Evolutionary conservation across 2,888 invertebrate species (phyloP).

Genomic region (Aphelenchoides bicaudatus): DNA sequence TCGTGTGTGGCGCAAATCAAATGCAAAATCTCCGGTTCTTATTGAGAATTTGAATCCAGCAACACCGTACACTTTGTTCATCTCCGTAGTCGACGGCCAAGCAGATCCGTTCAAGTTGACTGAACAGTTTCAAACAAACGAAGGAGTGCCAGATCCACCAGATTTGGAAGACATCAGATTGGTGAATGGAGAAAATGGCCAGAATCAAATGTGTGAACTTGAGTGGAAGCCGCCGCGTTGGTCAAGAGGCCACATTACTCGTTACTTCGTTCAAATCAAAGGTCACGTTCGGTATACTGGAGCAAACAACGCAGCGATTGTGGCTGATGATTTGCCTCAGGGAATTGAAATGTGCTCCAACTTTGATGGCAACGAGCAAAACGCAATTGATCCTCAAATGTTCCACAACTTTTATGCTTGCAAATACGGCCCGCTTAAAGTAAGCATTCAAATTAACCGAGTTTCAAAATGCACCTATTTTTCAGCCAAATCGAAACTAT

Average conservation of each 20-base stretch:
- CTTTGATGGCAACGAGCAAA: conserved; percentile 27
- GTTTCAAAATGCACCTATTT: conserved; percentile 1
- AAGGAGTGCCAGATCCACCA: conserved; percentile 50
- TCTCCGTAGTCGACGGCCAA: conserved; percentile 49
- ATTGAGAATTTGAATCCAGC: conserved; percentile 42
- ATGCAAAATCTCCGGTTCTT: conserved; percentile 35
- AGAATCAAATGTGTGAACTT: conserved; percentile 49
- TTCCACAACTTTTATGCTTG: conserved; percentile 53
- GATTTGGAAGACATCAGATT: conserved; percentile 49
- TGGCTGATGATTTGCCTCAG: conserved; percentile 42
- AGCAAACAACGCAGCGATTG: conserved; percentile 32
- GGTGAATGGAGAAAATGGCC: conserved; percentile 33
- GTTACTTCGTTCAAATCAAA: conserved; percentile 49
- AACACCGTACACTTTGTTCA: conserved; percentile 54
- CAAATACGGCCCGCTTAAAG: conserved; percentile 57
- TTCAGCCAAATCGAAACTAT: conserved; percentile 59
- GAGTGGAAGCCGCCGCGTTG: conserved; percentile 53
- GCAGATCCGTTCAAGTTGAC: conserved; percentile 47
- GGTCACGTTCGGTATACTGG: conserved; percentile 41
- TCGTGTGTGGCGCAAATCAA: conserved; percentile 30
- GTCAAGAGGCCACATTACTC: conserved; percentile 49
- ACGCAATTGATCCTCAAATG: conserved; percentile 28
- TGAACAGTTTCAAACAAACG: conserved; percentile 51
- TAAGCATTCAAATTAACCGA: conserved; percentile 23
- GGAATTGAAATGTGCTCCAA: conserved; percentile 52